Conservation (phyloP, 1,140 invertebrate genomes). For the Drosophila pachea region DNA sequence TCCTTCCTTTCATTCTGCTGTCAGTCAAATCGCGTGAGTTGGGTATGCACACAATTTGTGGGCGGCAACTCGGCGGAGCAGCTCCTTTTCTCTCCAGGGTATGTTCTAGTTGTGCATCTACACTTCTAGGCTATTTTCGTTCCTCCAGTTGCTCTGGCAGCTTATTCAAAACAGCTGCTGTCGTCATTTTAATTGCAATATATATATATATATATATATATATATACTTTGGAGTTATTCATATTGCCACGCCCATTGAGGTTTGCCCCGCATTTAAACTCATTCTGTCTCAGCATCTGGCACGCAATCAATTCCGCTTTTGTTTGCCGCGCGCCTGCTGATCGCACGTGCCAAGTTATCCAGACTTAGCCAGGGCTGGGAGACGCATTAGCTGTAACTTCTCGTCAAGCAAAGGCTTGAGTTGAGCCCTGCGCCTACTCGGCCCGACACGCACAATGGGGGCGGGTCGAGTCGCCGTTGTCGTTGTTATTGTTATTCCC, state of each 20-base stretch:
- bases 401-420: slow-evolving; percentile 38
- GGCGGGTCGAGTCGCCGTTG: slow-evolving; percentile 2
- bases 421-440: slow-evolving; percentile 12
- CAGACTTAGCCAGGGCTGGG: neutral
- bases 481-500: slow-evolving; percentile 5
- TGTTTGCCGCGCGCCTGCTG: slow-evolving; percentile 29
- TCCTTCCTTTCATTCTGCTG: slow-evolving; percentile 2
- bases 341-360: slow-evolving; percentile 38
- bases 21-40: too few relatives aligned
- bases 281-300: slow-evolving; percentile 58
- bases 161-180: slow-evolving; percentile 67
- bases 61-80: too few relatives aligned
- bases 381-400: neutral
- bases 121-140: slow-evolving; percentile 22
- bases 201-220: slow-evolving; percentile 43
- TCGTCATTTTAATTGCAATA: slow-evolving; percentile 74
- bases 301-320: slow-evolving; percentile 73
- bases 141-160: slow-evolving; percentile 62
- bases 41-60: too few relatives aligned
- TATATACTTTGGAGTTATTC: slow-evolving; percentile 21
- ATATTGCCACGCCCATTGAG: slow-evolving; percentile 21
- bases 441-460: slow-evolving; percentile 19
- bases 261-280: slow-evolving; percentile 26
- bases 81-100: too few relatives aligned
- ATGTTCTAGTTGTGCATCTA: neutral